Evolutionary conservation across 2,113 vertebrate species (phyloP), one percentile per base, ranked within the genome.

Genomic region (Paramormyrops kingsleyae): DNA sequence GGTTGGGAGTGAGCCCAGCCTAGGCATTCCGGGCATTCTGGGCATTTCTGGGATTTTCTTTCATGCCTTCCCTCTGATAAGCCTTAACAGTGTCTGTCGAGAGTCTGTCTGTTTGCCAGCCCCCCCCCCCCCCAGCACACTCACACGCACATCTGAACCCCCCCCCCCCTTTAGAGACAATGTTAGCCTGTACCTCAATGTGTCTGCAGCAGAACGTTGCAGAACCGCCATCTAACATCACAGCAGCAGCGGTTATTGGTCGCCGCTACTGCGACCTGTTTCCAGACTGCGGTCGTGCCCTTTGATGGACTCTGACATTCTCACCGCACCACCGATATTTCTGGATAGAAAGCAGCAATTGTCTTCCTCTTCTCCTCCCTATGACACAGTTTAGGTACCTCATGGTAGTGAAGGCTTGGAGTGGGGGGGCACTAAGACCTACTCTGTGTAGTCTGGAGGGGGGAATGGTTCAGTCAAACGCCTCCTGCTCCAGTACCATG

Each of bases 11-110:
- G 19, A 19, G 5, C 83, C 44, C 24, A 27, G 62, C 10, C 62
- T 12, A 1, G n/a, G 9, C 62, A n/a, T n/a, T 59, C 56, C 53
- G 1, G 87, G 92, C 90, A 92, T 93, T 62, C 59, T 27, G 0
- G 87, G 92, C 91, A 92, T 93, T 90, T 92, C 47, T 46, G 92
- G 53, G 93, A 94, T 62, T 24, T 2, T 21, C 95, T 95, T 94
- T 94, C 74, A 19, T 77, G 17, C 1, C 74, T 39, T 77, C 35
- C 70, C 70, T 19, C 35, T 77, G 74, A 77, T 77, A 77, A 77
- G 35, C 35, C 27, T 35, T 31, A 35, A 74, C n/a, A 70, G 27
- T 74, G 27, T 74, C 12, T 3, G 27, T 27, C 1, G 31, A 12
- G 10, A 39, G 31, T 31, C n/a, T 70, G 8, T 74, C 70, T 74